Evolutionary conservation across 2,113 vertebrate species (phyloP).

Genomic region (Gallinago media): DNA sequence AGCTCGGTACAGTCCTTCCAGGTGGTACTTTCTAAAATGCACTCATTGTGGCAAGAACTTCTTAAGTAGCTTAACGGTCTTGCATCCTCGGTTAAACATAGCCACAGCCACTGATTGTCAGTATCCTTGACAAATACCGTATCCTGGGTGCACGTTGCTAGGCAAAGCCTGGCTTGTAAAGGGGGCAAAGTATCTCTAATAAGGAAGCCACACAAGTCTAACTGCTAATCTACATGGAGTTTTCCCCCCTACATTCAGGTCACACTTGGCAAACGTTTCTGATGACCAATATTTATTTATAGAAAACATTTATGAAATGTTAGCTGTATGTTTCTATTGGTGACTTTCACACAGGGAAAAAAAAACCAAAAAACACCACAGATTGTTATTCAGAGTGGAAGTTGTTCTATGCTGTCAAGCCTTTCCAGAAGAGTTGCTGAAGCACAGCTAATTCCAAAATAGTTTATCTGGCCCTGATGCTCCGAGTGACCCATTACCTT

Average conservation of each 20-base stretch:
- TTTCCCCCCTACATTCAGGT: background rate
- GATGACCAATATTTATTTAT: background rate
- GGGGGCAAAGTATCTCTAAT: background rate
- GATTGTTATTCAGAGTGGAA: background rate
- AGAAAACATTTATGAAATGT: background rate
- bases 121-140: background rate
- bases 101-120: background rate
- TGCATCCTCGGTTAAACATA: background rate
- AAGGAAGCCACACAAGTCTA: background rate
- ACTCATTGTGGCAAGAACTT: slow-evolving; percentile 16
- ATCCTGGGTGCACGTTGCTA: background rate
- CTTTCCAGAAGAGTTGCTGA: background rate
- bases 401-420: background rate
- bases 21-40: slow-evolving; percentile 67
- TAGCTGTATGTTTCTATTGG: background rate
- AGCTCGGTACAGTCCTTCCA: slow-evolving; percentile 8
- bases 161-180: background rate
- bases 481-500: background rate
- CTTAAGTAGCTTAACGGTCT: slow-evolving; percentile 26
- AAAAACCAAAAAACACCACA: too few relatives aligned
- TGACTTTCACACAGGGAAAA: background rate
- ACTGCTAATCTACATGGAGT: background rate
- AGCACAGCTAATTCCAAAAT: background rate
- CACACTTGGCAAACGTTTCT: background rate
- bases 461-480: background rate